These are phyloP conservation scores for Anthopleura xanthogrammica DNA, from an alignment of 92 coral and sea anemone genomes.

Conservation along the genomic window DNA sequence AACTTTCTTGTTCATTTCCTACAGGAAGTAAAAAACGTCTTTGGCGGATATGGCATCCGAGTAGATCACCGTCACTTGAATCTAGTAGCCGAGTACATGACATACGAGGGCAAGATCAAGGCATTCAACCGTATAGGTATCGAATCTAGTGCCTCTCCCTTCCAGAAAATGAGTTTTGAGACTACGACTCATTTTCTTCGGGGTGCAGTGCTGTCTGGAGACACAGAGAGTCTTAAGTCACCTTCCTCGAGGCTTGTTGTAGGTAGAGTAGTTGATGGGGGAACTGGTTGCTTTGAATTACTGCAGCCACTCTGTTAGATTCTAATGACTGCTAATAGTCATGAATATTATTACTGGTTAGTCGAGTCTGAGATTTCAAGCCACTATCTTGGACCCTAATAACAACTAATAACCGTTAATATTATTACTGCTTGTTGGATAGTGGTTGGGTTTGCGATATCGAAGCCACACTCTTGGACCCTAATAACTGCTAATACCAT, in stretches of 20 bases:
- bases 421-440: no score
- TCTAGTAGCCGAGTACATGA: constrained; percentile 96
- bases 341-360: neutral
- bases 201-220: constrained; percentile 89
- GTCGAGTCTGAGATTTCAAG: neutral
- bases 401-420: no score
- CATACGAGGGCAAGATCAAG: constrained; percentile 93
- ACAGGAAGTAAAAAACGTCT: constrained; percentile 92
- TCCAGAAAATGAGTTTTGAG: constrained; percentile 99
- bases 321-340: neutral
- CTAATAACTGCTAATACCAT: no score
- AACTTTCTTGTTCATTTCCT: neutral
- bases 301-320: constrained; percentile 65
- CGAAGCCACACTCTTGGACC: no score
- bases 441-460: no score
- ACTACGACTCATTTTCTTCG: constrained; percentile 95
- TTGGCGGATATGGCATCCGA: constrained; percentile 87
- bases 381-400: no score
- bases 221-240: constrained; percentile 76
- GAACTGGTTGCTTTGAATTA: constrained; percentile 92
- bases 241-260: constrained; percentile 97
- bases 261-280: constrained; percentile 88
- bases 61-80: constrained; percentile 91
- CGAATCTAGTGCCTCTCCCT: constrained; percentile 95
- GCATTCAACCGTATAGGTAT: constrained; percentile 94